These are phyloP conservation scores for Monomorium pharaonis DNA, from an alignment of 1,140 invertebrate species.

Conservation along the genomic window DNA sequence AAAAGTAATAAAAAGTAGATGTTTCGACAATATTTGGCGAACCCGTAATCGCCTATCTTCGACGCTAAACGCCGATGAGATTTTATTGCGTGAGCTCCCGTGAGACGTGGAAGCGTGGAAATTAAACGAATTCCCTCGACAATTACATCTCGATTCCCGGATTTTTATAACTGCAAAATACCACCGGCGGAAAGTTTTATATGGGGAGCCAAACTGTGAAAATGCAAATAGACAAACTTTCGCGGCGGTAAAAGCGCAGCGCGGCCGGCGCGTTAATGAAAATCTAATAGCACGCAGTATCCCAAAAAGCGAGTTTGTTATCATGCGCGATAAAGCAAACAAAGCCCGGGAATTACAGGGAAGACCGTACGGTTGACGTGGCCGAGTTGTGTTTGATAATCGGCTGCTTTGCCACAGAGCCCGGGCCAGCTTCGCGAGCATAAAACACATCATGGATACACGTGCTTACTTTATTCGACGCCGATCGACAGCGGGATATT, in stretches of 20 bases:
- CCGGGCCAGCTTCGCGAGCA: not conserved
- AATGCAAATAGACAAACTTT: conserved; percentile 24
- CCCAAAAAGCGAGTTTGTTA: conserved; percentile 21
- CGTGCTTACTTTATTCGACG: conserved; percentile 19
- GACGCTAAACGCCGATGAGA: not conserved
- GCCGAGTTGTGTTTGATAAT: conserved; percentile 28
- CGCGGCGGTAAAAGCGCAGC: not conserved
- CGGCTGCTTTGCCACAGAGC: not conserved
- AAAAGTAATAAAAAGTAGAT: conserved; percentile 5
- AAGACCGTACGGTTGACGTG: not conserved
- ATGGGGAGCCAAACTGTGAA: not conserved
- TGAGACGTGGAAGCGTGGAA: conserved; percentile 1
- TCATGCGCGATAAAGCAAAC: conserved; percentile 23
- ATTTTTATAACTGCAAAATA: conserved; percentile 25
- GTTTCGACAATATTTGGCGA: conserved; percentile 13
- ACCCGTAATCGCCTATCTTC: not conserved
- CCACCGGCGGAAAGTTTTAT: not conserved
- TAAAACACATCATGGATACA: not conserved
- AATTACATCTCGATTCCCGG: conserved; percentile 4
- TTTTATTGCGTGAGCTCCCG: conserved; percentile 10
- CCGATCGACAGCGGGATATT: conserved; percentile 18
- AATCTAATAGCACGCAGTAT: not conserved
- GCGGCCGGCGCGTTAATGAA: not conserved
- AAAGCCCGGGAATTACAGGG: conserved; percentile 13
- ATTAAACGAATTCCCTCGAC: not conserved